phyloP scores from a whole-genome alignment of 2,888 invertebrate species.

The Notodonta ziczac region DNA sequence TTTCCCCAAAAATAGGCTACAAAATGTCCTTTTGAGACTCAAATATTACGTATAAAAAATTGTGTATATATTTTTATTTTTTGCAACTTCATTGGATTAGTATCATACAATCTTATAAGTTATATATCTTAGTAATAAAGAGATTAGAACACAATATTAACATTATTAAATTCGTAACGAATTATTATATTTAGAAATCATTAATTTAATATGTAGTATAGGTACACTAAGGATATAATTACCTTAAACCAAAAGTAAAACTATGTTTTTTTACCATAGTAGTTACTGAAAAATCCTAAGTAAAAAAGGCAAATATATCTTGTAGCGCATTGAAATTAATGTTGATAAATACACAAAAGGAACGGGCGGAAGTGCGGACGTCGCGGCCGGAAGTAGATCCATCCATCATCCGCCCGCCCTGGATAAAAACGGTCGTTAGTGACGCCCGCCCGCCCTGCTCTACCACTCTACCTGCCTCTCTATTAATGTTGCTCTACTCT shows the following conservation, averaged over 20 bases:
- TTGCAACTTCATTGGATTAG: too few relatives aligned
- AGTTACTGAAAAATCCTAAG: conserved; percentile 9
- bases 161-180: too few relatives aligned
- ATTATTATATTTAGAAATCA: too few relatives aligned
- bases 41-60: too few relatives aligned
- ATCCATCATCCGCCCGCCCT: conserved; percentile 83
- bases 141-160: too few relatives aligned
- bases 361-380: conserved; percentile 71
- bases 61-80: too few relatives aligned
- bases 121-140: too few relatives aligned
- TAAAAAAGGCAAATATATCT: conserved; percentile 59
- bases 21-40: too few relatives aligned
- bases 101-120: too few relatives aligned
- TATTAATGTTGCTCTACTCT: conserved; percentile 83
- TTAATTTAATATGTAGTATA: too few relatives aligned
- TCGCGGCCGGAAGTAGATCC: conserved; percentile 76
- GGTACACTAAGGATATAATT: too few relatives aligned
- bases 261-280: neutral
- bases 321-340: conserved; percentile 76
- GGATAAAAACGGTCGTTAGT: conserved; percentile 84
- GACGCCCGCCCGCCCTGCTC: conserved; percentile 54
- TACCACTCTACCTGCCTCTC: conserved; percentile 67
- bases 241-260: neutral
- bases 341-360: conserved; percentile 80
- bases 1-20: neutral